A percentile compares a stretch with the other conserved stretches of the same genome.
Conservation (phyloP, 1,140 invertebrate species). For the Chrysoperla carnea region DNA sequence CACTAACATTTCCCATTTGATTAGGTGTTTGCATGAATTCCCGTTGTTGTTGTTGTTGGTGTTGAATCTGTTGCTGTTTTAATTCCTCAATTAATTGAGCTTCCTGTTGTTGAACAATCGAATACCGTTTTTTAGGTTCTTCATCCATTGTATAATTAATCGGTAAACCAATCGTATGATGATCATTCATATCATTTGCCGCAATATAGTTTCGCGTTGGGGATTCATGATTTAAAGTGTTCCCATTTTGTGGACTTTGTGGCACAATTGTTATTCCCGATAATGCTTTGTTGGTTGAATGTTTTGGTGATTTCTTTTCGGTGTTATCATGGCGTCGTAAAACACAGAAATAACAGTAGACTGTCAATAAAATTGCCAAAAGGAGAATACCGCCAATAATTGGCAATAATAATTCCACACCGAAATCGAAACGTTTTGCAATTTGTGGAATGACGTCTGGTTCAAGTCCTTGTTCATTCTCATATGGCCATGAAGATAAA, state of each 20-base stretch:
- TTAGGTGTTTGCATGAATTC: slow-evolving; percentile 10
- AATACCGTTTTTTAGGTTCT: slow-evolving; percentile 23
- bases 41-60: slow-evolving; percentile 12
- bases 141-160: slow-evolving; percentile 21
- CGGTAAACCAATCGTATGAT: slow-evolving; percentile 22
- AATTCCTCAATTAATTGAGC: slow-evolving; percentile 23
- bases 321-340: slow-evolving; percentile 13
- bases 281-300: slow-evolving; percentile 15
- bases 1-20: slow-evolving; percentile 16
- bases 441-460: slow-evolving; percentile 14
- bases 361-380: slow-evolving; percentile 18
- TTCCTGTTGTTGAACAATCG: slow-evolving; percentile 25
- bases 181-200: slow-evolving; percentile 14
- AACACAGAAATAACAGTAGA: slow-evolving; percentile 29
- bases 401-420: slow-evolving; percentile 23
- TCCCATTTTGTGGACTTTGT: slow-evolving; percentile 3
- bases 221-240: slow-evolving; percentile 9
- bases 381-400: slow-evolving; percentile 23
- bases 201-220: slow-evolving; percentile 12
- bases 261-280: slow-evolving; percentile 22
- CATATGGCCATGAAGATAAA: slow-evolving; percentile 16
- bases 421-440: slow-evolving; percentile 13
- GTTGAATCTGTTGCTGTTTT: slow-evolving; percentile 17
- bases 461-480: slow-evolving; percentile 6
- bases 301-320: slow-evolving; percentile 14